These are phyloP conservation scores for Phrynosoma platyrhinos DNA, from an alignment of 2,113 vertebrate genomes.

Conservation along the genomic window DNA sequence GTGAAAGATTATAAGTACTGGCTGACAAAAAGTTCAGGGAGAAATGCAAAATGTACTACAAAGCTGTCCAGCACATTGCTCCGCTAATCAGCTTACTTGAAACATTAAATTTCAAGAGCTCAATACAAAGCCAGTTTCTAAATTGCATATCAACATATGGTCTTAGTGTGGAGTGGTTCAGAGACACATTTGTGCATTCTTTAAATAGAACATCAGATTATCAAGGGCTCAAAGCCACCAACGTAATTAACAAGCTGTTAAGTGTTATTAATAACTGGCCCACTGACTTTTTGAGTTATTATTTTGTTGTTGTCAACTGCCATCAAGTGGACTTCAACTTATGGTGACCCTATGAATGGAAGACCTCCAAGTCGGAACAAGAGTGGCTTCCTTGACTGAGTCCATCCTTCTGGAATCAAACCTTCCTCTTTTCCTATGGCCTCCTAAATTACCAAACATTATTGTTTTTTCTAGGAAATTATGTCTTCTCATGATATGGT, in stretches of 20 bases:
- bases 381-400: too few relatives aligned
- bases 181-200: conserved; percentile 25
- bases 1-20: conserved; percentile 58
- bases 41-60: conserved; percentile 59
- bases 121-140: conserved; percentile 47
- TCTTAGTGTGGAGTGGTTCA: conserved; percentile 13
- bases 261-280: conserved; percentile 39
- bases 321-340: too few relatives aligned
- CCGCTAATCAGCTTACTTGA: conserved; percentile 32
- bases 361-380: too few relatives aligned
- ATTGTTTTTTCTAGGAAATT: too few relatives aligned
- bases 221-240: conserved; percentile 41
- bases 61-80: conserved; percentile 45
- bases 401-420: too few relatives aligned
- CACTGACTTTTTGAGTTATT: conserved; percentile 8
- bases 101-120: conserved; percentile 45
- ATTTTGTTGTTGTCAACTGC: not conserved
- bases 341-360: too few relatives aligned
- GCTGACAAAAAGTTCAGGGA: conserved; percentile 61
- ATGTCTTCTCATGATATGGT: too few relatives aligned
- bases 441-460: too few relatives aligned
- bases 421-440: too few relatives aligned
- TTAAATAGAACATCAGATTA: conserved; percentile 45
- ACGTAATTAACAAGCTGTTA: conserved; percentile 50
- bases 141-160: not conserved